Percentiles rank a stretch among this genome's conserved stretches.
Evolutionary conservation across 2,888 invertebrate genomes (phyloP).

Genomic region (Heliconius ismenius): DNA sequence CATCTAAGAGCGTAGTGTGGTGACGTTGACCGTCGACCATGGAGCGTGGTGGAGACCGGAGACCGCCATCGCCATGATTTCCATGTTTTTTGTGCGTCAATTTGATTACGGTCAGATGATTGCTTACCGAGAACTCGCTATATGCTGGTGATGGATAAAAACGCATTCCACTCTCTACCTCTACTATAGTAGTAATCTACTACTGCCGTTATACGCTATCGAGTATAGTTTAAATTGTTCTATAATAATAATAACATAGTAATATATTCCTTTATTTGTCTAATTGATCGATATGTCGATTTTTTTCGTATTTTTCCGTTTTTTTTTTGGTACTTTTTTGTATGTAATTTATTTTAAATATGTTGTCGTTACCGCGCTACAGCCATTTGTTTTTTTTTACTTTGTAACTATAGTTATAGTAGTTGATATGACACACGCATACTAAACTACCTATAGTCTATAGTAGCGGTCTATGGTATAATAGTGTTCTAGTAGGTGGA

Average conservation of each 20-base stretch:
- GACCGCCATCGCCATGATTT: constrained; percentile 50
- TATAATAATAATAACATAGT: too few species aligned
- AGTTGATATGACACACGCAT: background rate
- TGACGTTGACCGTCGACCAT: background rate
- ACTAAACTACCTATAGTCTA: background rate
- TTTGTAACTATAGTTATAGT: background rate
- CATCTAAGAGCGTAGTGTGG: background rate
- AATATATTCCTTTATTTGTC: too few species aligned
- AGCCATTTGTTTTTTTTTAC: background rate
- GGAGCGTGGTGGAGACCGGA: background rate
- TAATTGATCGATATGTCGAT: too few species aligned
- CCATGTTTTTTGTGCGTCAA: constrained; percentile 62
- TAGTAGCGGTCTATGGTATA: background rate
- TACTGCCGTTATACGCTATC: constrained; percentile 2
- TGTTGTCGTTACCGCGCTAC: background rate
- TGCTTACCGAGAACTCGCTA: constrained; percentile 49
- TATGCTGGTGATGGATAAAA: constrained; percentile 43
- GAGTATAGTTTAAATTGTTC: background rate
- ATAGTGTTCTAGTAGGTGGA: constrained; percentile 35
- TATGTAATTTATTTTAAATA: background rate
- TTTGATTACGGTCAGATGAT: constrained; percentile 64
- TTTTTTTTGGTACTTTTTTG: rapidly evolving
- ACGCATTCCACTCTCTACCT: constrained; percentile 40
- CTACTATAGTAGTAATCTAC: background rate
- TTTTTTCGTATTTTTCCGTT: too few species aligned